phyloP scores from a whole-genome alignment of 2,113 vertebrate genomes.

The Otis tarda region DNA sequence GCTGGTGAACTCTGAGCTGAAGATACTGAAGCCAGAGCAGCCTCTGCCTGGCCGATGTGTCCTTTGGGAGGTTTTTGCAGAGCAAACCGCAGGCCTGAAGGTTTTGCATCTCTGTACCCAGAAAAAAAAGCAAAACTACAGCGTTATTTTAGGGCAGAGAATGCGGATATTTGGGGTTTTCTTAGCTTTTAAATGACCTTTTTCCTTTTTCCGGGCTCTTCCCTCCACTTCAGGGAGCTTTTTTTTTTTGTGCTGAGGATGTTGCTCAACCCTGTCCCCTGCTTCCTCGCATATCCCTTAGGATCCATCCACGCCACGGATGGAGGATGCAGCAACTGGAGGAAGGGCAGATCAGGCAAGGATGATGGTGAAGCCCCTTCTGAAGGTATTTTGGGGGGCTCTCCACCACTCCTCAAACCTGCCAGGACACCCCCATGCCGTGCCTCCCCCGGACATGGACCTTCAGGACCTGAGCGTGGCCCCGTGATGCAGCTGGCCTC shows the following conservation, averaged over 20 bases:
- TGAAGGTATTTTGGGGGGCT: background rate
- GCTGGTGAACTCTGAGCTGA: background rate
- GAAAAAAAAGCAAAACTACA: accelerated
- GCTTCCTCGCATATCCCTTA: background rate
- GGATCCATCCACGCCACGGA: accelerated
- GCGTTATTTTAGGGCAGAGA: background rate
- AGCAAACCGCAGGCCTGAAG: accelerated
- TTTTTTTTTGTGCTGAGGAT: background rate
- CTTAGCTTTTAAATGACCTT: background rate
- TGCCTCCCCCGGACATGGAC: background rate
- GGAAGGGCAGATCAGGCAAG: background rate
- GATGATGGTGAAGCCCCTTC: background rate
- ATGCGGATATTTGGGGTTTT: background rate
- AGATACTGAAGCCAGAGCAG: background rate
- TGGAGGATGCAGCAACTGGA: background rate
- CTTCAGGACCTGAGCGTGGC: background rate
- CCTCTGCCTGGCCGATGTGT: background rate
- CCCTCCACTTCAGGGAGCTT: background rate
- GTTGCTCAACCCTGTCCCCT: background rate
- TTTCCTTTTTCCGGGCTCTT: background rate
- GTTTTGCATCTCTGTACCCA: background rate
- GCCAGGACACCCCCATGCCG: background rate
- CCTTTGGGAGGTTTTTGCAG: background rate
- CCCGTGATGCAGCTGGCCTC: accelerated
- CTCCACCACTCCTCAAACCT: background rate